These are phyloP conservation scores for Smithornis capensis DNA, from an alignment of 2,113 vertebrate species.

Conservation along the genomic window DNA sequence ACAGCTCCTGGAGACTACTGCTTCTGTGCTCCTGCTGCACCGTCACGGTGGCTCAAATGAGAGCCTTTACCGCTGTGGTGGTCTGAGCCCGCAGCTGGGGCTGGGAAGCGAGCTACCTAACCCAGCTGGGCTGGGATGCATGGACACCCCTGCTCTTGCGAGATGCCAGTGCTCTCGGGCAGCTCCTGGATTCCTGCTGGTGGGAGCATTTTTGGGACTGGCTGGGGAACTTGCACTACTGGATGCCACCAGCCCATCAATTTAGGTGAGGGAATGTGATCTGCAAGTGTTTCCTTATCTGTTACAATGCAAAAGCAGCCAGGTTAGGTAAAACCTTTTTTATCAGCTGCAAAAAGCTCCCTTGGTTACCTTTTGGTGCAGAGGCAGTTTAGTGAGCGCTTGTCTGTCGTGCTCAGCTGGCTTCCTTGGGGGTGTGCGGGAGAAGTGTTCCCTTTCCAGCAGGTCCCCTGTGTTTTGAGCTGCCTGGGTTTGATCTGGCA, in stretches of 20 bases:
- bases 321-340: conserved; percentile 27
- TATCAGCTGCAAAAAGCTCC: background rate
- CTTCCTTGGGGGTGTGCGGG: background rate
- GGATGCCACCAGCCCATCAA: conserved; percentile 54
- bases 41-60: rapidly evolving
- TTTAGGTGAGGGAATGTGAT: conserved; percentile 52
- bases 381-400: background rate
- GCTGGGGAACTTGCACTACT: conserved; percentile 58
- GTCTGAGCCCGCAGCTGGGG: background rate
- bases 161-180: rapidly evolving
- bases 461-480: background rate
- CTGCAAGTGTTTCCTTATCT: conserved; percentile 59
- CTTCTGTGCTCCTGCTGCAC: background rate
- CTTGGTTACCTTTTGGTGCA: background rate
- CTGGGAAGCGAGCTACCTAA: background rate
- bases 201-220: background rate
- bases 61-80: background rate
- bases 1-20: background rate
- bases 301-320: conserved; percentile 41
- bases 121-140: background rate
- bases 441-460: background rate
- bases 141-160: background rate
- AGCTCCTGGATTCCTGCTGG: background rate
- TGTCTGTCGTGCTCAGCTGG: background rate
- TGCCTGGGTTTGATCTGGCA: background rate